Conservation (phyloP, 2,113 vertebrate genomes). For the Eonycteris spelaea region DNA sequence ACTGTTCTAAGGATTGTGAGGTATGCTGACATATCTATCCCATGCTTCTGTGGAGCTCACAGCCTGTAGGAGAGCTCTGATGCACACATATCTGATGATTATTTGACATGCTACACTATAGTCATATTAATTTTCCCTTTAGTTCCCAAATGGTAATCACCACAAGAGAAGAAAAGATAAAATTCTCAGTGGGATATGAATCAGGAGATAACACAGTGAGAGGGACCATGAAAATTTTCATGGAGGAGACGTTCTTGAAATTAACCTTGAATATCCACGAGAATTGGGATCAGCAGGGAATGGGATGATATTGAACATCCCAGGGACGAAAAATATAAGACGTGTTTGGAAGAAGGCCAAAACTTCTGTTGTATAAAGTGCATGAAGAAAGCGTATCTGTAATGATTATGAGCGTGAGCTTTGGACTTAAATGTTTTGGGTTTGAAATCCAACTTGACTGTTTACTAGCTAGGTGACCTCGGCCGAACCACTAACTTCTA, state of each 20-base stretch:
- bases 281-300: not conserved
- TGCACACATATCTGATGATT: not conserved
- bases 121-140: not conserved
- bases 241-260: not conserved
- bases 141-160: not conserved
- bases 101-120: not conserved
- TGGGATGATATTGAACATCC: not conserved
- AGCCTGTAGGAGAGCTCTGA: not conserved
- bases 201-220: not conserved
- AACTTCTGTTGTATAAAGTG: not conserved
- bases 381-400: not conserved
- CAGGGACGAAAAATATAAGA: not conserved
- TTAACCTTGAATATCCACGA: not conserved
- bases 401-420: not conserved
- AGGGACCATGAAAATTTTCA: not conserved
- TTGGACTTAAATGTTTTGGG: not conserved
- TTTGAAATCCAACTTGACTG: not conserved
- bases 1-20: not conserved
- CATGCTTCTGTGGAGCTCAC: not conserved
- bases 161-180: not conserved
- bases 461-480: not conserved
- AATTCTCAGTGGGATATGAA: not conserved
- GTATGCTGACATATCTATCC: not conserved
- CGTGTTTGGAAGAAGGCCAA: not conserved
- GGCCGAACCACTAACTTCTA: not conserved